Base-by-base conservation (phyloP, 2,888 invertebrate species). In the Polia nebulosa region DNA sequence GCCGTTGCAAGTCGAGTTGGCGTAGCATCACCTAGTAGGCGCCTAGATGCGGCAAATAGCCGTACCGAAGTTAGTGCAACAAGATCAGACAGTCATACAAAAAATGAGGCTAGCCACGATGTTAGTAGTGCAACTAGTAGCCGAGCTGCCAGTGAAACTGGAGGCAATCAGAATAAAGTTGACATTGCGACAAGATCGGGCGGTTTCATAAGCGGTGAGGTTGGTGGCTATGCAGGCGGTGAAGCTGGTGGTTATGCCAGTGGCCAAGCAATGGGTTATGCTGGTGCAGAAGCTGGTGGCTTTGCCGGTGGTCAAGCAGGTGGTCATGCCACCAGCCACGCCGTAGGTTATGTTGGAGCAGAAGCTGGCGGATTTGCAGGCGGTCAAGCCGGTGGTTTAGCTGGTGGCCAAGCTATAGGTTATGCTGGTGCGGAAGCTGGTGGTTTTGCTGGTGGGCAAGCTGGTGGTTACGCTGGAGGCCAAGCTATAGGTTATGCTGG, bases 1-100 rank as follows among this genome's bases (percentile, higher is more conserved):
- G 51, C 45, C n/a, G 17, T 63, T 11, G 39, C 20, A 41, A 60
- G 59, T 52, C 63, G 11, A 44, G 45, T 22, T 59, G 17, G 44
- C 41, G 55, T 56, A 27, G 45, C 53, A 5, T 39, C 55, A 45
- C 32, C 20, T 17, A 68, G 17, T 17, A 32, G 27, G 22, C 41
- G 25, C 15, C 13, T 52, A 11, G 17, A 62, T 27, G 44, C 15
- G 8, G 51, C 41, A 22, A 55, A 49, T 34, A 56, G 20, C 20
- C 22, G 22, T 27, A 6, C 3, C 8, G 52, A 44, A 41, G 9
- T 17, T 8, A 27, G 17, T 34, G 32, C 11, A 17, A 11, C 20
- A 41, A 51, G 56, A 45, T 49, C 60, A 11, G n/a, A 29, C 22
- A 44, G 11, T 36, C 27, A 22, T 27, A 49, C 15, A 60, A 64